A percentile compares a stretch with the other conserved stretches of the same genome.
Conservation (phyloP, 2,797 vertebrate genomes). For the Sebastolobus alascanus region DNA sequence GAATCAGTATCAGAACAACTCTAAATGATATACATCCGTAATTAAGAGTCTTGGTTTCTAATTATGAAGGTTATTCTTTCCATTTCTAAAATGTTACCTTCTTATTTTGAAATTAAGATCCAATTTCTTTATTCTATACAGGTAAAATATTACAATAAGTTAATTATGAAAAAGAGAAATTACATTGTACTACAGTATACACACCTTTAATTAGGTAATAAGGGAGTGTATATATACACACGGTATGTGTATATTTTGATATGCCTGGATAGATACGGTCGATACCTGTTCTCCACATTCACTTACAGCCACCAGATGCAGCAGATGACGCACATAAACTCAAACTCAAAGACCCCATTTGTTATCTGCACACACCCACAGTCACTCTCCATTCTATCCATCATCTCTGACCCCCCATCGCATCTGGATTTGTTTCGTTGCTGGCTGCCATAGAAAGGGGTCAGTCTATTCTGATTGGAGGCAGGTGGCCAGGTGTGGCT, state of each 20-base stretch:
- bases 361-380: conserved; percentile 20
- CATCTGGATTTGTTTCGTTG: conserved; percentile 46
- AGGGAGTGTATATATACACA: background rate
- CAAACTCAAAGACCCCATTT: conserved; percentile 21
- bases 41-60: too few relatives aligned
- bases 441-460: conserved; percentile 65
- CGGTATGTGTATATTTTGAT: too few relatives aligned
- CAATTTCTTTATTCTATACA: too few relatives aligned
- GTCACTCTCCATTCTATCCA: conserved; percentile 30
- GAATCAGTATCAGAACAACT: too few relatives aligned
- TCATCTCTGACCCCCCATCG: conserved; percentile 54
- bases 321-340: conserved; percentile 4
- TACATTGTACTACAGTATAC: background rate
- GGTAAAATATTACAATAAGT: too few relatives aligned
- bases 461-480: conserved; percentile 73
- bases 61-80: too few relatives aligned
- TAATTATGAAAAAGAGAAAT: too few relatives aligned
- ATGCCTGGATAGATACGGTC: background rate
- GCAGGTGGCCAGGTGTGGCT: conserved; percentile 80
- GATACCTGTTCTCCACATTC: background rate
- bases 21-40: too few relatives aligned
- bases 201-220: background rate
- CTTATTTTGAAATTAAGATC: too few relatives aligned
- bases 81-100: too few relatives aligned
- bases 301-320: conserved; percentile 4